These are phyloP conservation scores for Prionailurus bengalensis DNA, from an alignment of 2,113 vertebrate genomes.

Conservation along the genomic window DNA sequence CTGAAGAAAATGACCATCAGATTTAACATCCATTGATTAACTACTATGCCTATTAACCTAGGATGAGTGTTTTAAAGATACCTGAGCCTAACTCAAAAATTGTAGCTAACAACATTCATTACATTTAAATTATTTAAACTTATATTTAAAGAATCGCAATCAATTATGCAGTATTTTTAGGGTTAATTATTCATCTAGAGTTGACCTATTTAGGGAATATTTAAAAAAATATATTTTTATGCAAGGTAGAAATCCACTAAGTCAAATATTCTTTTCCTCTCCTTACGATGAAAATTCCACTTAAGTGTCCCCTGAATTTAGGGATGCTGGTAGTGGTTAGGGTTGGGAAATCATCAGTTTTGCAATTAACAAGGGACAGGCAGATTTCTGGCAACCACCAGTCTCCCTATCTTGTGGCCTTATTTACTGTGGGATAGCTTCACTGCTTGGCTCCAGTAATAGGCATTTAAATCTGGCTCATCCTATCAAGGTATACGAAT, in stretches of 20 bases:
- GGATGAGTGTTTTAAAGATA: background rate
- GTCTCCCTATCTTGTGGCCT: background rate
- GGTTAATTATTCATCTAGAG: background rate
- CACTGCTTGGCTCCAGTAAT: background rate
- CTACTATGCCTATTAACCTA: background rate
- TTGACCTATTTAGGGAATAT: background rate
- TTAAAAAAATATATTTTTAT: background rate
- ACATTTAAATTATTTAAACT: background rate
- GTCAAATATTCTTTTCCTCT: background rate
- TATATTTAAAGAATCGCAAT: conserved; percentile 18
- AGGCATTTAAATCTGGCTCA: background rate
- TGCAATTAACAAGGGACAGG: background rate
- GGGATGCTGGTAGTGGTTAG: background rate
- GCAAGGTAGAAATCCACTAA: background rate
- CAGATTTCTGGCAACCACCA: background rate
- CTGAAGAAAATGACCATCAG: conserved; percentile 35
- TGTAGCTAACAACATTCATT: background rate
- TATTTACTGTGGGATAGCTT: background rate
- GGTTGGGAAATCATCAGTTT: background rate
- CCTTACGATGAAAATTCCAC: background rate
- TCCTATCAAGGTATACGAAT: background rate
- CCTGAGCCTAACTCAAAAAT: background rate
- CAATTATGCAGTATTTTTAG: background rate
- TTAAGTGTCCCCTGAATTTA: background rate
- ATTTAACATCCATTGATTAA: background rate